Percentiles rank a stretch among this genome's conserved stretches.
Evolutionary conservation across 37 sponge, comb jelly and placozoan genomes (phyloP).

Genomic region (Petrosia ficiformis): DNA sequence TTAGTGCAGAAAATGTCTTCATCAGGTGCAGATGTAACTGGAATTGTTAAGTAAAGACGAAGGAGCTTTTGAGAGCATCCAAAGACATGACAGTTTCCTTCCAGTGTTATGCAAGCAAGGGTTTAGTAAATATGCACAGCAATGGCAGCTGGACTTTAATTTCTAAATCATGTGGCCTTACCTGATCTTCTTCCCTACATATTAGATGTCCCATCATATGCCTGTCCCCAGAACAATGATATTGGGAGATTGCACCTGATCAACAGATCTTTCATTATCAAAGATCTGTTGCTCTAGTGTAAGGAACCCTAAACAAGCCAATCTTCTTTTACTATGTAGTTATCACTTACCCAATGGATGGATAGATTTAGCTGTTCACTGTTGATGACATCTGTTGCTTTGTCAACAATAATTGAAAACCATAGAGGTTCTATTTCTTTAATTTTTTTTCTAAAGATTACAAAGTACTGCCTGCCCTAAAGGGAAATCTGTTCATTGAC

Average conservation of each 20-base stretch:
- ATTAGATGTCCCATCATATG: constrained; percentile 70
- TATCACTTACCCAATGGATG: constrained; percentile 48
- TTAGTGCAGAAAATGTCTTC: no score
- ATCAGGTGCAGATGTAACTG: no score
- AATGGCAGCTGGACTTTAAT: constrained; percentile 50
- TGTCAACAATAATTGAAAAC: constrained; percentile 52
- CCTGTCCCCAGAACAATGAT: constrained; percentile 57
- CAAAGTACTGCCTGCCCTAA: background rate
- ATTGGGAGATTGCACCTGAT: constrained; percentile 44
- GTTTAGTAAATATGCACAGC: constrained; percentile 60
- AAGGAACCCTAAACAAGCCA: constrained; percentile 22
- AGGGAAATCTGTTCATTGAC: constrained; percentile 25
- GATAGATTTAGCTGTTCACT: constrained; percentile 39
- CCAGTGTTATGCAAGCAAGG: constrained; percentile 60
- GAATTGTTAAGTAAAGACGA: no score
- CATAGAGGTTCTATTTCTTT: constrained; percentile 11
- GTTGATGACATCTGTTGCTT: constrained; percentile 46
- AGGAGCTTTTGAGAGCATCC: constrained; percentile 35
- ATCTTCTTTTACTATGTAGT: constrained; percentile 44
- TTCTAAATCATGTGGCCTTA: constrained; percentile 34
- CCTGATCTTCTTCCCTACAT: constrained; percentile 57
- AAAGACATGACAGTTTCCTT: constrained; percentile 25
- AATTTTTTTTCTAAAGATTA: constrained; percentile 5
- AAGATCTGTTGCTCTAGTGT: constrained; percentile 20
- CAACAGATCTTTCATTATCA: constrained; percentile 48